A percentile compares a stretch with the other conserved stretches of the same genome.
Conservation (phyloP, 2,113 vertebrate species). For the Notarius quadriscutis region DNA sequence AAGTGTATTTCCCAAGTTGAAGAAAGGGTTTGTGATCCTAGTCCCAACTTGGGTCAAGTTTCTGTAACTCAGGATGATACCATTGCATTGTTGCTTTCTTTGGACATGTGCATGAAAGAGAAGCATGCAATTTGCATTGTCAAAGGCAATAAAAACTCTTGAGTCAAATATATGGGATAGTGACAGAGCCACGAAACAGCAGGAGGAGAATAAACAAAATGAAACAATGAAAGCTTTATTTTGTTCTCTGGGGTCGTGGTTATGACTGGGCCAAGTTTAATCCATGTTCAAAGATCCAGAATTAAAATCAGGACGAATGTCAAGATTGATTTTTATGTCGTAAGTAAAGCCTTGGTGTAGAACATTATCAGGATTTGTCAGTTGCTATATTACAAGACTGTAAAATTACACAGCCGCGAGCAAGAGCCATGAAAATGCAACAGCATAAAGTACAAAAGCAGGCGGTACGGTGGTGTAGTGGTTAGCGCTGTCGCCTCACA, state of each 20-base stretch:
- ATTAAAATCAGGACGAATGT: slow-evolving; percentile 13
- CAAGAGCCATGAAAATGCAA: neutral
- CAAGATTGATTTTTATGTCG: slow-evolving; percentile 15
- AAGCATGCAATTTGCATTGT: neutral
- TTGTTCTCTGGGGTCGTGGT: neutral
- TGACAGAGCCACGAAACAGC: too few relatives aligned
- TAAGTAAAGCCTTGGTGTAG: neutral
- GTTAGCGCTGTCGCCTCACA: too few relatives aligned
- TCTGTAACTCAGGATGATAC: neutral
- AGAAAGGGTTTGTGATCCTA: neutral
- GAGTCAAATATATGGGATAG: neutral
- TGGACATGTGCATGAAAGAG: neutral
- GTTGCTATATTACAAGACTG: neutral
- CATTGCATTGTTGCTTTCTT: neutral
- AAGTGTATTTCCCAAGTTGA: neutral
- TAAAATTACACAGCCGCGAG: neutral
- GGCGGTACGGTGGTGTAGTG: too few relatives aligned
- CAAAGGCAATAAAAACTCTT: neutral
- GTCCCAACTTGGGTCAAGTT: neutral
- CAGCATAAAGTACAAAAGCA: neutral
- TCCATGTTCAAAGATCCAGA: neutral
- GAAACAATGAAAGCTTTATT: neutral
- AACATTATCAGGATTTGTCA: neutral
- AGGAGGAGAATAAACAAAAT: neutral
- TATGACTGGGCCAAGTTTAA: neutral